Base-by-base conservation (phyloP, 2,888 invertebrate species). In the Dicyrtomina minuta region DNA sequence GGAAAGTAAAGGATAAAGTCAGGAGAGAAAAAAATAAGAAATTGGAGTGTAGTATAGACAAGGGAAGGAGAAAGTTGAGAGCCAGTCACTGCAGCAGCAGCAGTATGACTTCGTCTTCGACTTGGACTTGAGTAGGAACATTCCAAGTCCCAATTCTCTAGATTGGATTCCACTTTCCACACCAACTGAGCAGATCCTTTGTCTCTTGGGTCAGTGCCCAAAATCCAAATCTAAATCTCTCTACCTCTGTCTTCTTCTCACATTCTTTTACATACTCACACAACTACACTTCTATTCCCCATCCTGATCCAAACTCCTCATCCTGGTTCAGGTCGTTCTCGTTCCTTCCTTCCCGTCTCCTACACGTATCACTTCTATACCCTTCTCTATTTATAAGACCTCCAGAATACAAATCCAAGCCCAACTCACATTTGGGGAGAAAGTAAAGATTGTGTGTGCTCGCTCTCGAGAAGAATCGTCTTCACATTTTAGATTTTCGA, bases 71-170 rank as follows among this genome's bases (percentile, higher is more conserved):
- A 33, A 33, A 33, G 33, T 33, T 33, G 33, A n/a, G 58, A 58
- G n/a, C 41, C 58, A 58, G 58, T 58, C 41, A 58, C 58, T 33
- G 33, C 33, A 33, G 8, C 15, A 15, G 33, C 33, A 33, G 8
- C 15, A 15, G 12, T 24, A 55, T 5, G 55, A 24, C 15, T 55
- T 55, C 49, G 3, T n/a, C n/a, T n/a, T n/a, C n/a, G n/a, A n/a
- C n/a, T 44, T 27, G 22, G 46, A 26, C n/a, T n/a, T n/a, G n/a
- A n/a, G n/a, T n/a, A 15, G 26, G 49, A 60, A 60, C 26, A 61
- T 17, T 15, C 46, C 46, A 61, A 62, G 17, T 64, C 64, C 64
- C 64, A 64, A 64, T 64, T 64, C 64, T 64, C 61, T 26, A 27
- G 64, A 64, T 64, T 64, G 60, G 60, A 60, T 60, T 64, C 49